phyloP scores from a whole-genome alignment of 2,888 invertebrate genomes.

The Polietes domitor region DNA sequence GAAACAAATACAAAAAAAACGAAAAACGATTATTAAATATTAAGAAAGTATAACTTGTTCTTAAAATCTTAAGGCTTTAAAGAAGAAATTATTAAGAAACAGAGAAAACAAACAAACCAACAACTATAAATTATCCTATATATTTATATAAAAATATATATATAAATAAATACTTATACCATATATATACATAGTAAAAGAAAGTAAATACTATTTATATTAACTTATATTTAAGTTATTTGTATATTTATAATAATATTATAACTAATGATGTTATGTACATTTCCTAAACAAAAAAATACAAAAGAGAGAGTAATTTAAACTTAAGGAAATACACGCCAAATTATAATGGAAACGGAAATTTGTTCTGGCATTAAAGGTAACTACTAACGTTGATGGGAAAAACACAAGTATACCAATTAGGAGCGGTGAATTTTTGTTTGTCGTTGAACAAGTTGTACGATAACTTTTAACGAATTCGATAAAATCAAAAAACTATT shows the following conservation, averaged over 20 bases:
- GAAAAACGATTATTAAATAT: slow-evolving; percentile 32
- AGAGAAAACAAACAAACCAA: slow-evolving; percentile 3
- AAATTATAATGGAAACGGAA: slow-evolving; percentile 26
- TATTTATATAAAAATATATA: slow-evolving; percentile 17
- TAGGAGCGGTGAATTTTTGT: neutral
- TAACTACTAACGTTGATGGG: neutral
- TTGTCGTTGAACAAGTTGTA: neutral
- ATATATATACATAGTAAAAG: slow-evolving; percentile 19
- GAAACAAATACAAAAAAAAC: slow-evolving; percentile 7
- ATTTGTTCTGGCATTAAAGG: neutral
- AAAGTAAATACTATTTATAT: slow-evolving; percentile 33
- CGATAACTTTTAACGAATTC: neutral
- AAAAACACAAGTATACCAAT: neutral
- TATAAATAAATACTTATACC: slow-evolving; percentile 6
- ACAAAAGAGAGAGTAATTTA: neutral
- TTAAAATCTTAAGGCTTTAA: slow-evolving; percentile 62
- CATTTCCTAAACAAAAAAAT: slow-evolving; percentile 9
- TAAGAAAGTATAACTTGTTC: slow-evolving; percentile 63
- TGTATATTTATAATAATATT: slow-evolving; percentile 21
- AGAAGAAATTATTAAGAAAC: slow-evolving; percentile 31
- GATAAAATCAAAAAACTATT: neutral
- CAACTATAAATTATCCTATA: slow-evolving; percentile 44
- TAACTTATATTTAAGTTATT: slow-evolving; percentile 37
- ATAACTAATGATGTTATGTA: neutral
- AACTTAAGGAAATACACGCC: slow-evolving; percentile 26